phyloP scores from a whole-genome alignment of 2,888 invertebrate species.

The Cephus sareptanus region DNA sequence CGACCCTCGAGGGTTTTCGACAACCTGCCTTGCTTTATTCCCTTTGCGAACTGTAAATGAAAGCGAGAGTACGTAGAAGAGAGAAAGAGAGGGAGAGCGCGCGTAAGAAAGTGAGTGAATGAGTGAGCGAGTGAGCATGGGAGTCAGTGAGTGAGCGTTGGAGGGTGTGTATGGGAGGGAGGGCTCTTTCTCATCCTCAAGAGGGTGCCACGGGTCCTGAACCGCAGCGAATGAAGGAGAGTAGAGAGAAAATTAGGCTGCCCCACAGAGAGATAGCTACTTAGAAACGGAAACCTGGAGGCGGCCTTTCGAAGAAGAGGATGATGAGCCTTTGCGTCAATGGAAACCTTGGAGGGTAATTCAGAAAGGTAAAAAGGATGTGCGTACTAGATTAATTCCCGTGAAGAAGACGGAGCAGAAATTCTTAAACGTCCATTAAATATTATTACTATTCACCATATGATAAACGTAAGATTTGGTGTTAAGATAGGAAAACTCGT shows the following conservation, averaged over 20 bases:
- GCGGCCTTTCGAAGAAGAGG: not conserved
- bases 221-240: slow-evolving; percentile 3
- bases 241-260: slow-evolving; percentile 37
- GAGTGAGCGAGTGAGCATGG: not conserved
- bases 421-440: not conserved
- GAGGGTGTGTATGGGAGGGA: not conserved
- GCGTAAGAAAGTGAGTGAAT: not conserved
- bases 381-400: not conserved
- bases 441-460: not conserved
- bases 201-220: not conserved
- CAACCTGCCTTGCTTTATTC: not conserved
- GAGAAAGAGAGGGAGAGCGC: too few relatives aligned
- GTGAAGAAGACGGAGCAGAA: not conserved
- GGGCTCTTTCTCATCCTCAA: slow-evolving; percentile 1
- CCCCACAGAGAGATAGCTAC: slow-evolving; percentile 16
- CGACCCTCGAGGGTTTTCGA: not conserved
- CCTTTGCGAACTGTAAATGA: not conserved
- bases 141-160: not conserved
- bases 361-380: not conserved
- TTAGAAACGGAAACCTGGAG: not conserved
- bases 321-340: not conserved
- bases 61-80: not conserved
- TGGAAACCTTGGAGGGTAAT: not conserved
- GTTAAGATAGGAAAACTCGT: not conserved
- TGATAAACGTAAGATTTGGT: not conserved